Evolutionary conservation across 2,113 vertebrate genomes (phyloP), one percentile per base, ranked within the genome.

Genomic region (Gobiocypris rarus): DNA sequence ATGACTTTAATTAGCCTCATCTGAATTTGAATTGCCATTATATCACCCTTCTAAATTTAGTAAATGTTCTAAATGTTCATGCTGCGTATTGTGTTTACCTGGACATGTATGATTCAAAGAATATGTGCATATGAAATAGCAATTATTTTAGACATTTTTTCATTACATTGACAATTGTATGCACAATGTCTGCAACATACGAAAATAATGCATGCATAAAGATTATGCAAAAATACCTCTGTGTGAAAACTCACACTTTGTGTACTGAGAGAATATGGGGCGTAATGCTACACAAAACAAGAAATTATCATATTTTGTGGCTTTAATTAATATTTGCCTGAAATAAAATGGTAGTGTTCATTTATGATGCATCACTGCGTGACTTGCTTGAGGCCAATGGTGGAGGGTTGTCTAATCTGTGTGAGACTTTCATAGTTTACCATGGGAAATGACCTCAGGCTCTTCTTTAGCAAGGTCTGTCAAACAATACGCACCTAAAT

Each of bases 231-330:
- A 69, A 22, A n/a, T 11, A 41, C 19, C 9, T 69, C 34, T 41
- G 65, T 73, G n/a, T 73, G 24, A 19, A 75, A 52, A 17, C 14
- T 28, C n/a, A 34, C 19, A 22, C 9, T 71, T 24, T 75, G 19
- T 56, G 50, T 56, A 10, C 8, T 7, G 34, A 31, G 5, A 17
- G 15, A 74, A 50, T 28, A 74, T 2, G 3, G 74, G 38, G 52
- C 5, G 34, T 24, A 65, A 50, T 19, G 77, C 58, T 80, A 65
- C 50, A 65, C 58, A 28, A 19, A 79, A 2, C 77, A 80, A 13
- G 38, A 63, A 1, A 79, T 79, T 2, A 28, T 17, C 38, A 45
- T 45, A 1, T 63, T 63, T 63, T 79, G 34, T 61, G 2, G 24
- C 31, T 17, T 79, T 79, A 61, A 63, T 78, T 63, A 48, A 26